phyloP scores from a whole-genome alignment of 2,888 invertebrate genomes.

The Rambutsinella grinnellia region DNA sequence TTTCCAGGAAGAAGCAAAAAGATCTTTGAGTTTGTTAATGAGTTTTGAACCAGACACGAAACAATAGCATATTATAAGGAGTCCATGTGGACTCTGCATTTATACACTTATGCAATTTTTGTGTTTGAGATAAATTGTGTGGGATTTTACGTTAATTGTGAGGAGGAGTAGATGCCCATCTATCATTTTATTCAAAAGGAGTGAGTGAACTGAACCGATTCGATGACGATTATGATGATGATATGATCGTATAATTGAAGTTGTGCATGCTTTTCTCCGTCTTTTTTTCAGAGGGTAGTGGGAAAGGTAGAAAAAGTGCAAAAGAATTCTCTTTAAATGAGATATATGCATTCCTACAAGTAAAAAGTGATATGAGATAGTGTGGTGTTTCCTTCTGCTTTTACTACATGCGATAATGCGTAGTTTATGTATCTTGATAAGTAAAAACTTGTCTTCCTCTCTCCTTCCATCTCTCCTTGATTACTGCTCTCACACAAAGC shows the following conservation, averaged over 20 bases:
- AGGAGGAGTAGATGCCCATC: slow-evolving; percentile 18
- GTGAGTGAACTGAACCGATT: slow-evolving; percentile 12
- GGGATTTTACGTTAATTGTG: slow-evolving; percentile 16
- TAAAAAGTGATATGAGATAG: background rate
- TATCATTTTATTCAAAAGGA: slow-evolving; percentile 2
- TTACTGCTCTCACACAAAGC: slow-evolving; percentile 8
- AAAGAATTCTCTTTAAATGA: background rate
- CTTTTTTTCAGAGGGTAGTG: background rate
- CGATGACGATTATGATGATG: no score
- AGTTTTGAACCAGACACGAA: slow-evolving; percentile 9
- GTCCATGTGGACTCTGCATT: no score
- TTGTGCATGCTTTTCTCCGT: slow-evolving; percentile 14
- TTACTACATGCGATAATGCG: slow-evolving; percentile 23
- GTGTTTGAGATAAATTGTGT: slow-evolving; percentile 17
- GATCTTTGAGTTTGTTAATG: slow-evolving; percentile 13
- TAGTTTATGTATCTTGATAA: slow-evolving; percentile 34
- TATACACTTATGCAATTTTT: slow-evolving; percentile 14
- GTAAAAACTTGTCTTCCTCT: slow-evolving; percentile 28
- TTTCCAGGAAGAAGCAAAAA: slow-evolving; percentile 39
- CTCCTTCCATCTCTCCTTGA: background rate
- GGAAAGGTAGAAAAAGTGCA: background rate
- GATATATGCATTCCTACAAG: no score
- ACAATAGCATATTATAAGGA: no score
- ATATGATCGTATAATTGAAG: background rate
- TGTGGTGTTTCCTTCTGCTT: slow-evolving; percentile 22